Evolutionary conservation across 1,140 invertebrate species (phyloP).

Genomic region (Propsilocerus akamusi): DNA sequence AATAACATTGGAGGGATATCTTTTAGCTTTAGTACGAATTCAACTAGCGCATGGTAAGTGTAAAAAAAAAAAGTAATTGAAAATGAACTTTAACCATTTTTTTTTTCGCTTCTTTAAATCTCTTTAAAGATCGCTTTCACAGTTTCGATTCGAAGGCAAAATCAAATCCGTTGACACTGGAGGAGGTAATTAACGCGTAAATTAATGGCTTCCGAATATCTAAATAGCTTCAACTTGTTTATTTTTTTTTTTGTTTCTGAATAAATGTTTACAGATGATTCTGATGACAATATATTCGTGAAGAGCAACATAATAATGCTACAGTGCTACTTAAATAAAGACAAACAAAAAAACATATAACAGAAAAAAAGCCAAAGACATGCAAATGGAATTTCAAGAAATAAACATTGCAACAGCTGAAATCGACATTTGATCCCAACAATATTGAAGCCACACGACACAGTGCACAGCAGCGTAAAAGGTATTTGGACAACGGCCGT

Average conservation of each 20-base stretch:
- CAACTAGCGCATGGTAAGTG: slow-evolving; percentile 49
- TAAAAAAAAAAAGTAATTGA: background rate
- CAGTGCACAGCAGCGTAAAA: too few species aligned
- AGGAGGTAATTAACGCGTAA: slow-evolving; percentile 35
- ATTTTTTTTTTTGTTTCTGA: too few species aligned
- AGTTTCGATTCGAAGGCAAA: slow-evolving; percentile 54
- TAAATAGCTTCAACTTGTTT: background rate
- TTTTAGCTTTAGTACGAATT: slow-evolving; percentile 47
- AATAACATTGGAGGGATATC: slow-evolving; percentile 40
- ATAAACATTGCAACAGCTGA: too few species aligned
- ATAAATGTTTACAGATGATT: slow-evolving; percentile 46
- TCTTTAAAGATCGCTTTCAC: slow-evolving; percentile 42
- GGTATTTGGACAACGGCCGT: too few species aligned
- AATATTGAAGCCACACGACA: too few species aligned
- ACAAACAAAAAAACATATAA: too few species aligned
- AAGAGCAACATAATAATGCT: slow-evolving; percentile 11
- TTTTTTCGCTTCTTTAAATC: too few species aligned
- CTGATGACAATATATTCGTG: slow-evolving; percentile 52
- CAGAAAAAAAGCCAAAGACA: too few species aligned
- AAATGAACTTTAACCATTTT: too few species aligned
- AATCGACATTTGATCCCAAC: too few species aligned
- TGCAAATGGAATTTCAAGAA: too few species aligned
- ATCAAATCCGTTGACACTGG: slow-evolving; percentile 47
- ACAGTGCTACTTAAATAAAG: background rate
- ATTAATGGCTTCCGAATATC: background rate